Percentiles rank a stretch among this genome's conserved stretches.
These are phyloP conservation scores for Romanomermis culicivorax DNA, from an alignment of 2,888 invertebrate species.

Conservation along the genomic window DNA sequence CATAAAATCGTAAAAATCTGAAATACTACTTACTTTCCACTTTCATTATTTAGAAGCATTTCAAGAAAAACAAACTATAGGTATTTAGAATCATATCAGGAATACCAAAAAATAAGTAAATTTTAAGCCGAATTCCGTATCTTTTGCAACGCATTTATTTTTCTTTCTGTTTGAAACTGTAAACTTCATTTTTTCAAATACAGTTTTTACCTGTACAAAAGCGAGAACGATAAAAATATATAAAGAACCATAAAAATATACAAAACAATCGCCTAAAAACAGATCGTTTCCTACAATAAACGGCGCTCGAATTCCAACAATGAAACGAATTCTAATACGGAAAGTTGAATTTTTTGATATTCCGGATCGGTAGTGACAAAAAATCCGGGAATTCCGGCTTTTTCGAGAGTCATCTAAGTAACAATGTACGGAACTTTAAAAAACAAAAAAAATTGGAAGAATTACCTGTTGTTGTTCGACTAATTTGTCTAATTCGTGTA, in stretches of 20 bases:
- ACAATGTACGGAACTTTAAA: neutral
- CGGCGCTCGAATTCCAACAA: neutral
- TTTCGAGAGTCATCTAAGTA: neutral
- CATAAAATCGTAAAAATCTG: no score
- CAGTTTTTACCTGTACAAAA: neutral
- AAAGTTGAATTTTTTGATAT: neutral
- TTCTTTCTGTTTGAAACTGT: neutral
- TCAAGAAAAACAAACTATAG: no score
- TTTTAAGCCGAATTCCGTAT: no score
- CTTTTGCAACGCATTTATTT: neutral
- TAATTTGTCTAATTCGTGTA: neutral
- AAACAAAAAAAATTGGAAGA: neutral
- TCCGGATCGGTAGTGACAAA: neutral
- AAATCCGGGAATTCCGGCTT: conserved; percentile 3
- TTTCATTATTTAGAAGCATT: no score
- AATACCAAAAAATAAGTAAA: no score
- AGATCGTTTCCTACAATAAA: neutral
- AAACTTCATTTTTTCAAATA: no score
- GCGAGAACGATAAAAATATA: neutral
- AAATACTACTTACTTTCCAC: no score
- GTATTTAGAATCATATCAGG: no score
- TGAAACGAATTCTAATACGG: neutral
- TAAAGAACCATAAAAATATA: neutral
- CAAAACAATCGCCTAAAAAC: neutral
- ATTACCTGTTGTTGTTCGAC: conserved; percentile 2